Percentiles rank a stretch among this genome's conserved stretches.
Evolutionary conservation across 2,888 invertebrate genomes (phyloP).

Genomic region (Rapana venosa): DNA sequence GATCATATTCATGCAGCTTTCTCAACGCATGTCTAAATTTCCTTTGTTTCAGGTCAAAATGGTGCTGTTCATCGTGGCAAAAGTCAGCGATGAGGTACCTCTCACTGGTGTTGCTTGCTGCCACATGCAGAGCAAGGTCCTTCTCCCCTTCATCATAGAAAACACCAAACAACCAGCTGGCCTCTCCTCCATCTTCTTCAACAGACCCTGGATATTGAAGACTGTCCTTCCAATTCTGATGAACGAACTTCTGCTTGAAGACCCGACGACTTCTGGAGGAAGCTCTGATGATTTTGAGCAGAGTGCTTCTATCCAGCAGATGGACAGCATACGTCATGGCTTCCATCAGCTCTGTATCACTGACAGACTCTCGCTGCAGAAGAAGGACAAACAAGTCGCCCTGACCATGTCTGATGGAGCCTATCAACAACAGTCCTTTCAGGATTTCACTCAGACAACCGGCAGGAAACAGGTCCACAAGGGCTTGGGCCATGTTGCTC

Average conservation of each 20-base stretch:
- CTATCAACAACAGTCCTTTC: slow-evolving; percentile 10
- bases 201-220: not conserved
- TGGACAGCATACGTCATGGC: slow-evolving; percentile 10
- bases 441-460: not conserved
- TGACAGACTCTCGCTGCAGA: not conserved
- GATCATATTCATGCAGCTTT: not conserved
- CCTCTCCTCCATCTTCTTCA: not conserved
- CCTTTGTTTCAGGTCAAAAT: not conserved
- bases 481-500: not conserved
- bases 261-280: not conserved
- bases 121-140: slow-evolving; percentile 4
- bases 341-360: not conserved
- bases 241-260: not conserved
- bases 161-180: not conserved
- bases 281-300: slow-evolving; percentile 9
- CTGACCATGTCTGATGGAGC: not conserved
- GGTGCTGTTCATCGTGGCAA: not conserved
- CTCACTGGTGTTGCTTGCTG: not conserved
- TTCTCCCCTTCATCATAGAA: slow-evolving; percentile 1
- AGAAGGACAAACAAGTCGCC: not conserved
- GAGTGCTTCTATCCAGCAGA: not conserved
- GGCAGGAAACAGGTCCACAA: not conserved
- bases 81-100: not conserved
- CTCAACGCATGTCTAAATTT: not conserved
- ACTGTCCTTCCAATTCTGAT: not conserved